These are phyloP conservation scores for Meloe dianella DNA, from an alignment of 2,888 invertebrate genomes.

Conservation along the genomic window DNA sequence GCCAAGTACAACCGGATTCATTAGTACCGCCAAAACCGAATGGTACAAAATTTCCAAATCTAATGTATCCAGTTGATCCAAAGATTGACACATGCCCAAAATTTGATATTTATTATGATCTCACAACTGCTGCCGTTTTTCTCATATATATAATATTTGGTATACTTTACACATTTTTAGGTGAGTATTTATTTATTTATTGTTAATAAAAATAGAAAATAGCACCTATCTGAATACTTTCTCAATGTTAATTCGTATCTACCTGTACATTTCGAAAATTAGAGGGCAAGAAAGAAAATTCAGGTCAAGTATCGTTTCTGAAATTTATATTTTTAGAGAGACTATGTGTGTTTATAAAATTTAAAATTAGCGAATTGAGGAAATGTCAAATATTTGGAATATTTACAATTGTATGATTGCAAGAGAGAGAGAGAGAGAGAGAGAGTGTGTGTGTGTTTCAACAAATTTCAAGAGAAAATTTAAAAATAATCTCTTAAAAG, in stretches of 20 bases:
- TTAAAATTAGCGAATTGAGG: neutral
- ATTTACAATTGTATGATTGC: neutral
- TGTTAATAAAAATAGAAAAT: neutral
- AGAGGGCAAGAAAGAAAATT: neutral
- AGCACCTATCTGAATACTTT: neutral
- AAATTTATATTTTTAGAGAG: constrained; percentile 1
- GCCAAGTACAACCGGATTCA: constrained; percentile 65
- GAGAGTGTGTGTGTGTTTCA: too few relatives aligned
- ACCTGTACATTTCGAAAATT: neutral
- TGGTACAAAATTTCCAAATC: constrained; percentile 55
- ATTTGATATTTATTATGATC: constrained; percentile 70
- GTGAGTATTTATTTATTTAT: constrained; percentile 64
- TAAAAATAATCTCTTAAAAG: too few relatives aligned
- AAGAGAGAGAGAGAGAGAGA: too few relatives aligned
- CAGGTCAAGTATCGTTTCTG: neutral
- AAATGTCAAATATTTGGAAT: neutral
- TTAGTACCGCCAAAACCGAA: constrained; percentile 62
- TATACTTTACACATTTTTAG: constrained; percentile 82
- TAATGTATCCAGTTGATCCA: constrained; percentile 52
- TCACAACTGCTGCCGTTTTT: constrained; percentile 70
- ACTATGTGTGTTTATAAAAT: neutral
- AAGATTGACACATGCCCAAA: constrained; percentile 63
- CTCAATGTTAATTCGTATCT: neutral
- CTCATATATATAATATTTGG: constrained; percentile 80
- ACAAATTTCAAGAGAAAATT: neutral